Percentiles rank a stretch among this genome's conserved stretches.
Conservation (phyloP, 2,888 invertebrate species). For the Eutolmus rufibarbis region DNA sequence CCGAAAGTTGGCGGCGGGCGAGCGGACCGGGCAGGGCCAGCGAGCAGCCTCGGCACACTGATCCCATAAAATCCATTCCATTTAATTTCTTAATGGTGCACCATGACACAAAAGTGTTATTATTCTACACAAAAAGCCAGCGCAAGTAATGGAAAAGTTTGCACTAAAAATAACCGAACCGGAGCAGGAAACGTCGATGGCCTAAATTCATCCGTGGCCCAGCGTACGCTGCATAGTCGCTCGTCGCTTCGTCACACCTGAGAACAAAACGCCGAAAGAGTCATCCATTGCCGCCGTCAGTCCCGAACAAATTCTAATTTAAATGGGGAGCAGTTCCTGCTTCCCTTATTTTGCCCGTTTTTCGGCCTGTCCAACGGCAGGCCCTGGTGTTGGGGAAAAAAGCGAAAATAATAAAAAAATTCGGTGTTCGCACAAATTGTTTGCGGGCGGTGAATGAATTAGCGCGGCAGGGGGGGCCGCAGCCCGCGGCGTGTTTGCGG, state of each 20-base stretch:
- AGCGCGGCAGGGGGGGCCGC: neutral
- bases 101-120: conserved; percentile 22
- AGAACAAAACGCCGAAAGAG: neutral
- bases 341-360: neutral
- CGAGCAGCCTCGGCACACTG: neutral
- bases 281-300: neutral
- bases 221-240: neutral
- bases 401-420: neutral
- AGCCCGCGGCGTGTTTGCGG: neutral
- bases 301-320: neutral
- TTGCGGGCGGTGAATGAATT: neutral
- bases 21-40: neutral
- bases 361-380: neutral
- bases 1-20: neutral
- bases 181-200: neutral
- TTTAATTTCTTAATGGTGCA: conserved; percentile 33
- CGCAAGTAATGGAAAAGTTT: neutral
- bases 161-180: neutral
- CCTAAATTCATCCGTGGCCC: neutral
- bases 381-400: neutral
- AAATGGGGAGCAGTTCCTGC: neutral
- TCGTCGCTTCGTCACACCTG: neutral
- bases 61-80: conserved; percentile 4
- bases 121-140: neutral
- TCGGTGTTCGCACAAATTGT: neutral